These are phyloP conservation scores for Netelia virgata DNA, from an alignment of 2,888 invertebrate genomes.

Conservation along the genomic window DNA sequence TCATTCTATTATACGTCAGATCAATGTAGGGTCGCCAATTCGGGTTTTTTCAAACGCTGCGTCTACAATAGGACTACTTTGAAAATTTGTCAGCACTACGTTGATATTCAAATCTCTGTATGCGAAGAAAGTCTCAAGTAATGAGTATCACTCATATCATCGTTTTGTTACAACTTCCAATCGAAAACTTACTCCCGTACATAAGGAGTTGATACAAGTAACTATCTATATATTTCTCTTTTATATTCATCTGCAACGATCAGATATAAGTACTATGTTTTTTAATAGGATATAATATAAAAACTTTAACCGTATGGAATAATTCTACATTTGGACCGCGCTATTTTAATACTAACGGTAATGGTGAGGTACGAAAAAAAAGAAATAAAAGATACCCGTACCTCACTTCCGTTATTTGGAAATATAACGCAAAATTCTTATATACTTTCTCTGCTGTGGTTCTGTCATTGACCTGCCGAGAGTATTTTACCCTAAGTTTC, in stretches of 20 bases:
- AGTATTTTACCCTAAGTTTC: not conserved
- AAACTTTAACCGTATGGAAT: constrained; percentile 6
- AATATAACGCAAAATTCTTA: not conserved
- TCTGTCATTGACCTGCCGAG: not conserved
- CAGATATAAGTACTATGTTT: constrained; percentile 13
- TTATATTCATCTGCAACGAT: constrained; percentile 12
- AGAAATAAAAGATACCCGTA: not conserved
- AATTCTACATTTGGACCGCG: not conserved
- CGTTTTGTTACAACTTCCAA: not conserved
- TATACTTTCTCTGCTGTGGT: too few relatives aligned
- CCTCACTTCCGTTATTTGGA: not conserved
- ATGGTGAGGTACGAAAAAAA: constrained; percentile 11
- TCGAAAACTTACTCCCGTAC: not conserved
- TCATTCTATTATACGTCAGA: not conserved
- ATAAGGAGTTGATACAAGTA: not conserved
- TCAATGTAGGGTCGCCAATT: not conserved
- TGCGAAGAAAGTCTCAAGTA: too few relatives aligned
- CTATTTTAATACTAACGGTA: not conserved
- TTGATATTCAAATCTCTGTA: too few relatives aligned
- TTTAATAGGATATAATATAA: constrained; percentile 2
- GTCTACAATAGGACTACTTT: too few relatives aligned
- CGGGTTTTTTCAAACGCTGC: too few relatives aligned
- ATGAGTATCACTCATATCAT: too few relatives aligned
- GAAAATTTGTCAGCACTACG: too few relatives aligned
- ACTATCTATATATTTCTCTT: not conserved